Percentiles rank a stretch among this genome's conserved stretches.
These are phyloP conservation scores for Oscheius sp. DNA, from an alignment of 2,888 invertebrate genomes.

Conservation along the genomic window DNA sequence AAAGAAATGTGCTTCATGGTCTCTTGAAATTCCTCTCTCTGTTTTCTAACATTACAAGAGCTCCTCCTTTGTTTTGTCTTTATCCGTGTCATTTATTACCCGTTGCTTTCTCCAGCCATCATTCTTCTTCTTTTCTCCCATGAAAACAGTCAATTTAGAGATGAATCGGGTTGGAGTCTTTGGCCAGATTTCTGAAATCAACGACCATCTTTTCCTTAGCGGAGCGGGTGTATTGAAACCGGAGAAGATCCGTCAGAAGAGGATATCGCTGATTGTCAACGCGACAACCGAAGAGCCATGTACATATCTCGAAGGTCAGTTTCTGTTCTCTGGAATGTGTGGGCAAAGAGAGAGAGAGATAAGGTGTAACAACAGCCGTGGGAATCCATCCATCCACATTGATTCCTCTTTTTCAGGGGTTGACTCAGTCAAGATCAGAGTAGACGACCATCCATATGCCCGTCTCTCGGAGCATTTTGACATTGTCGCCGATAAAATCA, in stretches of 20 bases:
- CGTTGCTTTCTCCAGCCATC: background rate
- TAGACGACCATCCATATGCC: constrained; percentile 80
- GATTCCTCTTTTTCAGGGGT: constrained; percentile 61
- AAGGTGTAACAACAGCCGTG: background rate
- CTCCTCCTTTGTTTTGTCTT: background rate
- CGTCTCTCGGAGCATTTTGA: constrained; percentile 82
- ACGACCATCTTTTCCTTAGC: constrained; percentile 81
- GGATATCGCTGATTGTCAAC: constrained; percentile 82
- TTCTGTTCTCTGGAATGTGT: too few species aligned
- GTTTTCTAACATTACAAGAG: too few species aligned
- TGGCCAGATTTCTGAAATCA: constrained; percentile 77
- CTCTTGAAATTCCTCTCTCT: background rate
- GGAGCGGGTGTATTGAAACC: constrained; percentile 82
- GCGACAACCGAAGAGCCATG: constrained; percentile 83
- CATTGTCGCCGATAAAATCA: constrained; percentile 70
- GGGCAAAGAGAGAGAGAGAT: too few species aligned
- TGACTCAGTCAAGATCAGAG: constrained; percentile 79
- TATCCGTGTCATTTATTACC: too few species aligned
- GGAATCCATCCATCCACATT: background rate
- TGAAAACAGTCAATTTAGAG: background rate
- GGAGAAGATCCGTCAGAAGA: constrained; percentile 77
- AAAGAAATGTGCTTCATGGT: background rate
- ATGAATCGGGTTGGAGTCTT: constrained; percentile 61
- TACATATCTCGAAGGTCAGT: constrained; percentile 70
- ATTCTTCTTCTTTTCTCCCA: background rate